A percentile compares a stretch with the other conserved stretches of the same genome.
Conservation (phyloP, 2,113 vertebrate species). For the Semicossyphus pulcher region DNA sequence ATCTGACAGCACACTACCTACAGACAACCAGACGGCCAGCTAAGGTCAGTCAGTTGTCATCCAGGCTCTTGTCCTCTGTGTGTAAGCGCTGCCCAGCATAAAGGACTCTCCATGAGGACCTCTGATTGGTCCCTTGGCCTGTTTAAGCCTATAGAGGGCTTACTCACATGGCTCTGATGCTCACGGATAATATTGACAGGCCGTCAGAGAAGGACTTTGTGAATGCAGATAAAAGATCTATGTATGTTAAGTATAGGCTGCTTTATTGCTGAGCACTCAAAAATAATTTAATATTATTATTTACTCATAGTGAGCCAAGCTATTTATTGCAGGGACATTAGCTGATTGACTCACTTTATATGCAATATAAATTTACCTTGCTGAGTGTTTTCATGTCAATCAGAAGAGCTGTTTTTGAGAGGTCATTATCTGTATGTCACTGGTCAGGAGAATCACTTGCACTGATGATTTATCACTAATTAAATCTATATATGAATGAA, state of each 20-base stretch:
- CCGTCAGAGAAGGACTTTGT: constrained; percentile 24
- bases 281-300: constrained; percentile 20
- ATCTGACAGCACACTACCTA: constrained; percentile 31
- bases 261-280: constrained; percentile 34
- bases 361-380: constrained; percentile 38
- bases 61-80: constrained; percentile 14
- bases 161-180: constrained; percentile 14
- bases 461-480: background rate
- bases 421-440: constrained; percentile 7
- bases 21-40: constrained; percentile 68
- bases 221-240: background rate
- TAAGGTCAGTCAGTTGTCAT: constrained; percentile 54
- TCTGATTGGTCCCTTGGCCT: constrained; percentile 14
- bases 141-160: constrained; percentile 13
- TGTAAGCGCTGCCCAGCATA: constrained; percentile 18
- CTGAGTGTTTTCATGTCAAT: constrained; percentile 8
- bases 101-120: constrained; percentile 35
- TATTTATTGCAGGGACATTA: constrained; percentile 30
- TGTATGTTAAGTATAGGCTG: background rate
- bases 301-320: constrained; percentile 16
- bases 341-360: constrained; percentile 33
- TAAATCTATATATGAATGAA: background rate
- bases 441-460: background rate
- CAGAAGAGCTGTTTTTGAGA: constrained; percentile 10
- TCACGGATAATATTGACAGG: background rate